Conservation (phyloP, 2,113 vertebrate genomes). For the Laticauda colubrina region DNA sequence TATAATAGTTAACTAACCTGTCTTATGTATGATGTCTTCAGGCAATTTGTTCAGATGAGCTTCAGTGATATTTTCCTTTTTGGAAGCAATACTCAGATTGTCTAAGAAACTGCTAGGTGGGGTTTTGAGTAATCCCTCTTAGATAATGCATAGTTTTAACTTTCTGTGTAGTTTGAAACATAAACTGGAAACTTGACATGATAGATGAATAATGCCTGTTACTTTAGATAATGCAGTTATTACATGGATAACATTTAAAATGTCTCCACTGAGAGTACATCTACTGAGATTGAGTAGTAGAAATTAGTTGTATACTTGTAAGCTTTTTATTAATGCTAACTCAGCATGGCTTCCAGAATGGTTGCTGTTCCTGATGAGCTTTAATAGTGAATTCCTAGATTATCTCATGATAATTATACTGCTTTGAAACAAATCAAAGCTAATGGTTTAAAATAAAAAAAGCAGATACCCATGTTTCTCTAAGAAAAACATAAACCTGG, state of each 20-base stretch:
- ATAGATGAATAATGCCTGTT: background rate
- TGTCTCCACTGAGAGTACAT: background rate
- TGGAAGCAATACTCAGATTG: background rate
- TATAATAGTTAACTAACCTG: background rate
- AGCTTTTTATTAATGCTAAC: background rate
- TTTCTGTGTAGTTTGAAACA: background rate
- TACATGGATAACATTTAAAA: background rate
- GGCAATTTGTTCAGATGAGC: background rate
- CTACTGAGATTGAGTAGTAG: background rate
- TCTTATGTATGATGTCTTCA: background rate
- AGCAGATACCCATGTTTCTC: background rate
- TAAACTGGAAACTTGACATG: background rate
- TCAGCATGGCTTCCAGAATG: background rate
- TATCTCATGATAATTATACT: background rate
- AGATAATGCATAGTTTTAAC: background rate
- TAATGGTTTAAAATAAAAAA: background rate
- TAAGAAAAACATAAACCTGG: background rate
- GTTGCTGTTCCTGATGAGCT: background rate
- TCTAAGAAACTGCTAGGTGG: background rate
- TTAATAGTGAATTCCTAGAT: background rate
- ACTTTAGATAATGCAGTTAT: background rate
- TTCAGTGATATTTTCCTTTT: background rate
- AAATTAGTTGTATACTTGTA: fast-evolving
- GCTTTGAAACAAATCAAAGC: conserved; percentile 19
- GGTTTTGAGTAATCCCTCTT: fast-evolving